Base-by-base conservation (phyloP, 1,140 invertebrate genomes). In the Protaetia brevitarsis region DNA sequence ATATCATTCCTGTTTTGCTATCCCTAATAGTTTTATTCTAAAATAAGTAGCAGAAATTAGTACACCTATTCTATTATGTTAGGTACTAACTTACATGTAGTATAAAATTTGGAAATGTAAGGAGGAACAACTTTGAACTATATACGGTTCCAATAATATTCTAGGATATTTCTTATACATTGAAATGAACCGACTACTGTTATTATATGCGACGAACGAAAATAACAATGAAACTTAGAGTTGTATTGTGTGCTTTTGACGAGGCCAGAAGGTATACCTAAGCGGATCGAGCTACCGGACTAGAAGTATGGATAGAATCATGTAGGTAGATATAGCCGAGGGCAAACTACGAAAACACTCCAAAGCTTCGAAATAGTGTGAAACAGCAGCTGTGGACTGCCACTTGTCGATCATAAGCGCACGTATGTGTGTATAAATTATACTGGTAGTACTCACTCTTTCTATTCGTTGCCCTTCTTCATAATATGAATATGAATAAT, bases 321-420 rank as follows among this genome's bases (percentile, higher is more conserved):
- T 31, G 57, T 66, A 66, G 65, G 65, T 66, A 66, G 65, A 30
- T 23, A 26, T 41, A 45, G 10, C 21, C 36, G 51, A 62, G 56
- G 60, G 65, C 62, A 67, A 67, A 62, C 7, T 29, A 69, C 65
- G 45, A 64, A 72, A 72, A 72, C 71, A 74, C 70, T 74, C 37
- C 34, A 73, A 67, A 59, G 66, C 60, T 62, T 23, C 69, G 64
- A 57, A 69, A 65, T 65, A 68, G 66, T 67, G 72, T 72, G 72
- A 72, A 72, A 73, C 73, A 69, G 73, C 75, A 76, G 74, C 75
- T 76, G 75, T 75, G 65, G 66, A 72, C 73, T 74, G 75, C 75
- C 75, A 76, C 75, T 76, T 76, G 75, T 76, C 75, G 73, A 75
- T 76, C 74, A 74, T 65, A 62, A 56, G 69, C 71, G 72, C 69